Base-by-base conservation (phyloP, 2,113 vertebrate genomes). In the Baryphthengus martii region DNA sequence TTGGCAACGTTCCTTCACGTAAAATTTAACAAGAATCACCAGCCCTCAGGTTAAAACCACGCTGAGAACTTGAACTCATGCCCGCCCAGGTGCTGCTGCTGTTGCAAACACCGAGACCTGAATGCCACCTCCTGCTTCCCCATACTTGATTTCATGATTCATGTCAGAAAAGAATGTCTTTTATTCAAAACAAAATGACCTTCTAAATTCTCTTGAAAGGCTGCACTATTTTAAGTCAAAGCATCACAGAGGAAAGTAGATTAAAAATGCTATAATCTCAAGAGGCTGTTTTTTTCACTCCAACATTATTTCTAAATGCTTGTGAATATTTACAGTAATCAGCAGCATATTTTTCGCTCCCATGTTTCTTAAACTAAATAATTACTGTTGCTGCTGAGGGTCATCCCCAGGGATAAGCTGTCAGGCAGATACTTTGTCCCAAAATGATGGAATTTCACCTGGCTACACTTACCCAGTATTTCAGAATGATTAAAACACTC, bases 1-100 rank as follows among this genome's bases (percentile, higher is more conserved):
- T 2, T 93, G 95, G 95, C 90, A 95, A 35, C 0, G 3, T 28
- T 90, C 4, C 4, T 56, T 89, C 83, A 75, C 28, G 12, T 88
- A 87, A 96, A 96, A 97, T 76, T 95, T 89, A 95, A 95, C 91
- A 95, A 94, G 85, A 94, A 86, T 78, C 95, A 78, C 79, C 92
- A 93, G 79, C 88, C 95, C 92, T 74, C 76, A 26, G 85, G 96
- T 93, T 74, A 96, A 80, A 95, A 56, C 79, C 96, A 86, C 1
- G 1, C 79, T 84, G 93, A 89, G 93, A 94, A 90, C 47, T 95
- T 95, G 90, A 96, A 96, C 90, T 85, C 15, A 0, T 86, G 83
- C 95, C 92, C 5, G 7, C 61, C 76, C 95, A 97, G 93, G 93
- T 97, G 94, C 80, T 94, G 81, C n/a, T 81, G 90, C 63, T 90